These are phyloP conservation scores for Struthio camelus DNA, from an alignment of 2,113 vertebrate genomes.

Conservation along the genomic window DNA sequence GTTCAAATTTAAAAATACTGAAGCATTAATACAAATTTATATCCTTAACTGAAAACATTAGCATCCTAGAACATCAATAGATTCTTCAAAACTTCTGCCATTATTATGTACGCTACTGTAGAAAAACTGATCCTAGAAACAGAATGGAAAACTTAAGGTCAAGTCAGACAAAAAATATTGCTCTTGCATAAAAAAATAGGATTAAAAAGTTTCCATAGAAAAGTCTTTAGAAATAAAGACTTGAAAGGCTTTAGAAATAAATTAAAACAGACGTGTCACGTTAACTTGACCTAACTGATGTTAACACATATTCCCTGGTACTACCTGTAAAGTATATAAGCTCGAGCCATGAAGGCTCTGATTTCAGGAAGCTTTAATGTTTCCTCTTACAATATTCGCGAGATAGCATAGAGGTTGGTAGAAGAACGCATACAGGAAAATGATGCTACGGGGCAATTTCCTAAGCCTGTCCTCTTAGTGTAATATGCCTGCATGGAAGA, in stretches of 20 bases:
- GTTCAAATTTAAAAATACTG: not conserved
- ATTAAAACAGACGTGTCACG: not conserved
- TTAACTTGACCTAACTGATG: not conserved
- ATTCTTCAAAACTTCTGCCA: not conserved
- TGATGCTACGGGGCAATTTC: not conserved
- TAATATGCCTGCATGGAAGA: not conserved
- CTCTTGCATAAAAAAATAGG: not conserved
- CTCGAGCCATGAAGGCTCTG: not conserved
- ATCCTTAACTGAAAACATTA: not conserved
- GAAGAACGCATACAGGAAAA: not conserved
- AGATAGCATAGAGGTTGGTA: not conserved
- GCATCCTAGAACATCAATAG: not conserved
- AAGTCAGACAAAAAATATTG: not conserved
- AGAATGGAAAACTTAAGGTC: not conserved
- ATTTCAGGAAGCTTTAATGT: not conserved
- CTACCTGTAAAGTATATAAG: not conserved
- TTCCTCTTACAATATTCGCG: not conserved
- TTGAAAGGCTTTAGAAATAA: not conserved
- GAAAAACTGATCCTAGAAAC: not conserved
- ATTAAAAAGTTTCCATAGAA: not conserved
- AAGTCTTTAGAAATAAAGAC: too few species aligned
- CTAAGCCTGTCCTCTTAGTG: not conserved
- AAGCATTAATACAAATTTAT: not conserved
- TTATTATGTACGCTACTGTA: not conserved
- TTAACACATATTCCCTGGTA: not conserved